Evolutionary conservation across 2,888 invertebrate genomes (phyloP), one percentile per base, ranked within the genome.

Genomic region (Pterostichus niger): DNA sequence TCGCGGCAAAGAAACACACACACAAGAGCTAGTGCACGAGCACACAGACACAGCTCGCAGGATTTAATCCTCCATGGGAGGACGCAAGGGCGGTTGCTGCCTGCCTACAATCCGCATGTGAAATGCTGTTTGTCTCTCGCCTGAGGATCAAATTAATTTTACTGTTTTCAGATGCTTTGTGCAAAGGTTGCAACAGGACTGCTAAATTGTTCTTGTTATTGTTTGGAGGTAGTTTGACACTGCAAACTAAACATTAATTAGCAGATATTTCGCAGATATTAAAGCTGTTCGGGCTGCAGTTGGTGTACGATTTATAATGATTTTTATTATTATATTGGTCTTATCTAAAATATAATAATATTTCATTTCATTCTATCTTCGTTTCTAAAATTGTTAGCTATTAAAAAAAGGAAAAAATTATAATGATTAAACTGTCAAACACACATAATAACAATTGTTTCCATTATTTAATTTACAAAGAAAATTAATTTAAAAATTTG

Each of bases 31-130:
- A 35, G n/a, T 64, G 13, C 64, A 59, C n/a, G n/a, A 52, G 2
- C 24, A 59, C 24, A 59, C 59, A 75, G 52, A 75, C 17, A 68
- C 68, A 40, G 35, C 13, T 13, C 40, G 33, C 24, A 52, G 75
- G 75, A 73, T 75, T 75, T 75, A 75, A 75, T 75, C 75, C 75
- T 75, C 52, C 75, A 52, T 31, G 75, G 75, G 31, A 49, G 52
- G 49, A 49, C 31, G 49, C 73, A 44, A 46, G 10, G 31, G 40
- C 5, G 17, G 40, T n/a, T 13, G 9, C 68, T 6, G 33, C 13
- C 31, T 61, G 68, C 6, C 44, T 15, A 75, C 52, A 75, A 75
- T 75, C 75, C 75, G 75, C 75, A 75, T 75, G 75, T 52, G 75
- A 75, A 75, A 75, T 49, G 75, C 33, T 33, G 52, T 75, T 75